Evolutionary conservation across 2,797 vertebrate species (phyloP).

Genomic region (Ctenochaetus hawaiiensis): DNA sequence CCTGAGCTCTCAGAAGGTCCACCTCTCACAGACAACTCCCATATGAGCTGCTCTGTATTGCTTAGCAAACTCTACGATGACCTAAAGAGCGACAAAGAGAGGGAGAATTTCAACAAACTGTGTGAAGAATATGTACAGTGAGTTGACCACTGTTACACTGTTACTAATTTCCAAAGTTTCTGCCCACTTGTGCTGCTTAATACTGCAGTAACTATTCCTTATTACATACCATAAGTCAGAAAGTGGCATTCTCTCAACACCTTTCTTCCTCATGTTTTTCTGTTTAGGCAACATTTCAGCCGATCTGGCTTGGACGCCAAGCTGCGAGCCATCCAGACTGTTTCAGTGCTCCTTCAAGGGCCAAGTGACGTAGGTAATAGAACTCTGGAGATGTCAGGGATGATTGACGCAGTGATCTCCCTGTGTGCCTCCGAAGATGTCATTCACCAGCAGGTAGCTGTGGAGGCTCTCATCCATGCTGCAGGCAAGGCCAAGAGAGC

Average conservation of each 20-base stretch:
- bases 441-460: constrained; percentile 93
- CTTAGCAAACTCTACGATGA: constrained; percentile 95
- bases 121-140: constrained; percentile 95
- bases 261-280: constrained; percentile 20
- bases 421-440: constrained; percentile 92
- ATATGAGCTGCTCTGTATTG: constrained; percentile 94
- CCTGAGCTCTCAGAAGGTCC: constrained; percentile 84
- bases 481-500: constrained; percentile 97
- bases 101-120: constrained; percentile 93
- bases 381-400: constrained; percentile 93
- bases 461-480: constrained; percentile 96
- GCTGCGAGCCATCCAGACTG: constrained; percentile 94
- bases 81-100: constrained; percentile 92
- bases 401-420: constrained; percentile 94
- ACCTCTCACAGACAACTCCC: constrained; percentile 90
- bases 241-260: background rate
- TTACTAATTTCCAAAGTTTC: background rate
- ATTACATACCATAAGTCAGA: background rate
- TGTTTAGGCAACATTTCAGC: constrained; percentile 90
- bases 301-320: constrained; percentile 83
- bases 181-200: background rate
- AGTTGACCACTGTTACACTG: constrained; percentile 56
- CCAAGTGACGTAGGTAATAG: constrained; percentile 93
- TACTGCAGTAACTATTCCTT: background rate
- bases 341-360: constrained; percentile 95